A percentile compares a stretch with the other conserved stretches of the same genome.
These are phyloP conservation scores for Dinoponera quadriceps DNA, from an alignment of 1,140 invertebrate species.

Conservation along the genomic window DNA sequence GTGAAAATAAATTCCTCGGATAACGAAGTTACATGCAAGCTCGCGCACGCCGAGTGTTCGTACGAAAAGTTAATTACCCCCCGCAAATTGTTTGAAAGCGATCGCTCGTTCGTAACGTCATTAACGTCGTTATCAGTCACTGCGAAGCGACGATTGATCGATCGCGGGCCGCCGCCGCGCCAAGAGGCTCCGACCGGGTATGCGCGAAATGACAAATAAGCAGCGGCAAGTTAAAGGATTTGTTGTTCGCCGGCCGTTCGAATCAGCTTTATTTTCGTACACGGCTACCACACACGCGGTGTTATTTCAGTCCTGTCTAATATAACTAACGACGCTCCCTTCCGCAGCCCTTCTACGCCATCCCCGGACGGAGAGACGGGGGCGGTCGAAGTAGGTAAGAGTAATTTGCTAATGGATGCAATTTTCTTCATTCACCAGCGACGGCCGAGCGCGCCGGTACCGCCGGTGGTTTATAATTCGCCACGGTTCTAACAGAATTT, in stretches of 20 bases:
- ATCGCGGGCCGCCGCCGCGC: background rate
- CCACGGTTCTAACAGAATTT: conserved; percentile 50
- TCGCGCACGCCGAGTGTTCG: background rate
- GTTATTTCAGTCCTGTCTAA: conserved; percentile 55
- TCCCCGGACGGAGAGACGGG: background rate
- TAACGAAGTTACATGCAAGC: conserved; percentile 32
- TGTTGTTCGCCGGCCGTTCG: conserved; percentile 1
- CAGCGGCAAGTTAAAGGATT: background rate
- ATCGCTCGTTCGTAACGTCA: conserved; percentile 37
- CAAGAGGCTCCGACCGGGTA: background rate
- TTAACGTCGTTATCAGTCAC: conserved; percentile 30
- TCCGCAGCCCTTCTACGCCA: conserved; percentile 44
- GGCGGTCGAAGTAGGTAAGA: conserved; percentile 60
- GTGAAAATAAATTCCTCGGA: conserved; percentile 16
- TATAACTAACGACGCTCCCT: conserved; percentile 62
- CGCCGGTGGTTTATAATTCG: conserved; percentile 30
- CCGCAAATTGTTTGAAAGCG: conserved; percentile 40
- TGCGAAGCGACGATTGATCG: conserved; percentile 10
- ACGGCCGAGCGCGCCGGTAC: background rate
- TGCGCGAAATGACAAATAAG: conserved; percentile 25
- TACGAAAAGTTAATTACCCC: conserved; percentile 34
- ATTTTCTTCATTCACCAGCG: conserved; percentile 60
- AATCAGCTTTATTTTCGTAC: conserved; percentile 49
- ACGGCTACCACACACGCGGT: conserved; percentile 5
- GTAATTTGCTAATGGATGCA: conserved; percentile 73